Base-by-base conservation (phyloP, 2,797 vertebrate genomes). In the Tarsius wallacei region DNA sequence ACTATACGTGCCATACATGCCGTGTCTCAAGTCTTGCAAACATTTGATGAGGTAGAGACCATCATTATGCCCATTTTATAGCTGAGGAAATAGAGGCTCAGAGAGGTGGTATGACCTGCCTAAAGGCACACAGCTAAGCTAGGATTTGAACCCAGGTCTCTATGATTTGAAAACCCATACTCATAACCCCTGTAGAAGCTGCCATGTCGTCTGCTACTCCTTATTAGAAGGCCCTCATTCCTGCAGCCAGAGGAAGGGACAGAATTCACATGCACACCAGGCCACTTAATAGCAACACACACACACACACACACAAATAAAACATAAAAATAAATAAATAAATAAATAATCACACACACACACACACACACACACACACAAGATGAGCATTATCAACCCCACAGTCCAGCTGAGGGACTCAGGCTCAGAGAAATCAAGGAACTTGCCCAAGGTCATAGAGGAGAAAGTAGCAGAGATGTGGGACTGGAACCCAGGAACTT, bases 111-210 rank as follows among this genome's bases (percentile, higher is more conserved):
- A 28, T 33, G 66, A 77, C 59, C 42, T 31, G 7, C 64, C 19
- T 76, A 53, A 89, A 91, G 87, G 42, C 57, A 77, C 53, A 42
- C 55, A 88, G 91, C 74, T 24, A 17, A 76, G 49, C 14, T 33
- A 47, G 51, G 68, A 73, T 77, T 68, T 57, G 86, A 90, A 91
- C n/a, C 36, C 14, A 77, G 51, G 88, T 63, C 61, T 73, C 53
- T 21, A 47, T 42, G 6, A 26, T 73, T n/a, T 49, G 16, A 81
- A 93, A 90, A 71, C 24, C 63, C 33, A 22, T 10, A 55, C 49
- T 83, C 51, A 6, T 24, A 21, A 64, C 15, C 8, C 36, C 61
- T 64, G 26, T 14, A 73, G 91, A 84, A 15, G 33, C 19, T 53
- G 51, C 66, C 61, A 57, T 61, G 16, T 9, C 47, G 11, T 91